Evolutionary conservation across 35 echinoderm and acorn worm genomes (phyloP), one percentile per base, ranked within the genome.

Genomic region (Strongylocentrotus purpuratus): DNA sequence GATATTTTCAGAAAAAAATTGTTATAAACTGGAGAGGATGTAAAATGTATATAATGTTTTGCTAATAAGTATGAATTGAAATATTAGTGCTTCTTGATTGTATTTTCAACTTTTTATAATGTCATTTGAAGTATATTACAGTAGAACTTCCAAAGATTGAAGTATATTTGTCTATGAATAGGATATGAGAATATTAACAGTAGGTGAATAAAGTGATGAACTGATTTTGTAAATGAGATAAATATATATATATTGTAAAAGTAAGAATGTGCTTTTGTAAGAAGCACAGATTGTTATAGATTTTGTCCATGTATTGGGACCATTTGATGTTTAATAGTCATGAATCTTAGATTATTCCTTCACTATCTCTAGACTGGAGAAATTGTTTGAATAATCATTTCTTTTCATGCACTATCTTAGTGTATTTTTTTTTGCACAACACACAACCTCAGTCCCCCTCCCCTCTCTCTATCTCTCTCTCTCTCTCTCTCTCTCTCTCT

Each of bases 81-180:
- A 78, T 78, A 55, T 55, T 55, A 78, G 65, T 78, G 65, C 20
- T 78, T 78, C 65, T 78, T 78, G 65, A 78, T 78, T n/a, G 65
- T 78, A 78, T 78, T 78, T 78, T 78, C 65, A 78, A 78, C 22
- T 78, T 78, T 55, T 78, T 78, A 78, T 78, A 71, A 55, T 25
- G 28, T 78, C 20, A 22, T 78, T n/a, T 78, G 65, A 78, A 78
- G 28, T 78, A 55, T 55, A 55, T 10, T 55, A 78, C 25, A 78
- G 65, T 78, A 78, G 65, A 78, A 78, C 65, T 78, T 78, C 65
- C 65, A 78, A 78, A 78, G 65, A 78, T 78, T 4, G 20, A 28
- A 78, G 65, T 78, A 78, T 78, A 25, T 78, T 78, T 78, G 65
- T 78, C 65, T 78, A 78, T 78, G 65, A 78, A 8, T n/a, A 78